Evolutionary conservation across 1,140 invertebrate species (phyloP), one percentile per base, ranked within the genome.

Genomic region (Drosophila funebris): DNA sequence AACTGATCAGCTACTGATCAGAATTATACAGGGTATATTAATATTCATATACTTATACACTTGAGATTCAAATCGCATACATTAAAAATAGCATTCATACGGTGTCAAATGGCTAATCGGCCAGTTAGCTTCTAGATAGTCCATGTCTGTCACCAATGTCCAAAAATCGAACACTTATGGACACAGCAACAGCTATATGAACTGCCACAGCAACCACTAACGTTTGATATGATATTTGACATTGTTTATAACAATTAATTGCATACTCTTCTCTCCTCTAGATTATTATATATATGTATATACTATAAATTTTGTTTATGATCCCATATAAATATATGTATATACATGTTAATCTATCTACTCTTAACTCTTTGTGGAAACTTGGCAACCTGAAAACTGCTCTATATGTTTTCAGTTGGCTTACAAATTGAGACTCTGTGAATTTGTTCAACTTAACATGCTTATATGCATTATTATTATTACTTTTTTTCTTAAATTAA

Each of bases 161-260:
- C 50, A n/a, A 4, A 13, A 31, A 16, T 22, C 29, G 4, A 29
- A 1, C 14, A 24, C 36, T 53, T 54, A 39, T 54, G 52, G 52
- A 24, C 58, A 39, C 44, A 16, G 58, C 58, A 61, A 70, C 50
- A 46, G 39, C 11, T 4, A 27, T 27, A 27, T 1, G 4, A 44
- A 43, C 44, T 29, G 29, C 9, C 2, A 46, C 24, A 64, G 13
- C 18, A 8, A 20, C 11, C 2, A 5, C 9, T n/a, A n/a, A n/a
- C n/a, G n/a, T n/a, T n/a, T n/a, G n/a, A n/a, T 27, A 4, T 27
- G 6, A 27, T 27, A 27, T 27, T 27, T 5, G 27, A 2, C 36
- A 56, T 41, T 56, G 53, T 56, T 56, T 56, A 56, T 56, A 56
- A 56, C 53, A 56, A 44, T 58, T 31, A 58, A 31, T 60, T 60